Conservation (phyloP, 2,113 vertebrate species). For the Menidia beryllina region DNA sequence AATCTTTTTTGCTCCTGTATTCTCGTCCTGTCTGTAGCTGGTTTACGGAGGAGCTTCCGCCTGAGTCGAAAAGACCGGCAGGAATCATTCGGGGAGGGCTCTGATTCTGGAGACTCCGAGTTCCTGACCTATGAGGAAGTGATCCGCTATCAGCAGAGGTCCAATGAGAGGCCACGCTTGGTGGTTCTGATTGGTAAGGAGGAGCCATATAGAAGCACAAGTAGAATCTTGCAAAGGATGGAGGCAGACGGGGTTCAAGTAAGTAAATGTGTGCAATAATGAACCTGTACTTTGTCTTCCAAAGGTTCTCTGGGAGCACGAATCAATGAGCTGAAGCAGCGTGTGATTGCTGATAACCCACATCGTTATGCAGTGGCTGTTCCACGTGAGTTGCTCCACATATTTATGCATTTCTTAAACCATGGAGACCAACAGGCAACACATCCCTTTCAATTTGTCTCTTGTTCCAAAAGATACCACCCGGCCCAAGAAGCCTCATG, state of each 20-base stretch:
- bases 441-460: background rate
- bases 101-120: slow-evolving; percentile 77
- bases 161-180: slow-evolving; percentile 88
- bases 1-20: background rate
- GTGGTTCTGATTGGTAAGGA: slow-evolving; percentile 93
- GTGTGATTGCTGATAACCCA: slow-evolving; percentile 92
- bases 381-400: slow-evolving; percentile 87
- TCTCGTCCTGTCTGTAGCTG: slow-evolving; percentile 79
- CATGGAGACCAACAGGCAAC: background rate
- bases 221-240: too few species aligned
- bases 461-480: slow-evolving; percentile 86
- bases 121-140: slow-evolving; percentile 93
- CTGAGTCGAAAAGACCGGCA: slow-evolving; percentile 90
- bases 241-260: background rate
- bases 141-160: slow-evolving; percentile 89
- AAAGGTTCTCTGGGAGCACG: slow-evolving; percentile 91
- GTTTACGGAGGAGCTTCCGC: slow-evolving; percentile 92
- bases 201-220: slow-evolving; percentile 20
- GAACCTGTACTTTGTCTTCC: background rate
- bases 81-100: slow-evolving; percentile 78
- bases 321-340: slow-evolving; percentile 94
- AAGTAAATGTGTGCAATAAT: background rate
- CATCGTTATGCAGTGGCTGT: slow-evolving; percentile 93
- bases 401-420: background rate
- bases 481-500: slow-evolving; percentile 91